Conservation (phyloP, 92 coral and sea anemone genomes). For the Umimayanthus kanabou region DNA sequence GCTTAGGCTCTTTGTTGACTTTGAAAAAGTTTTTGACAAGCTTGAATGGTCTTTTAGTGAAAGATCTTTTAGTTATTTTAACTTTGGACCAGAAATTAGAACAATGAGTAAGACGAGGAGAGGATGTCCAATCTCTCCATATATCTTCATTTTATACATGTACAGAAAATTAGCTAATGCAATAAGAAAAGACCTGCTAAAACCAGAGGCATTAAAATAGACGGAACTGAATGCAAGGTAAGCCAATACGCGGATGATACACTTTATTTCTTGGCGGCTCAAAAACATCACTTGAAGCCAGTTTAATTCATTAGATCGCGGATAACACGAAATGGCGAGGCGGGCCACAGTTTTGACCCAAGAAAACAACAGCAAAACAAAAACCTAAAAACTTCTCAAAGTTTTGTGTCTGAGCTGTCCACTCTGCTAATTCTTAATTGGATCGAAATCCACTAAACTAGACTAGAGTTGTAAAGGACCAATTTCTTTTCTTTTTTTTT, state of each 20-base stretch:
- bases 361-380: too few relatives aligned
- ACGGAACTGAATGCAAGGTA: constrained; percentile 32
- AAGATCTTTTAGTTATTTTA: not conserved
- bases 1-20: not conserved
- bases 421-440: too few relatives aligned
- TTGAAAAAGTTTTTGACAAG: too few relatives aligned
- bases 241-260: not conserved
- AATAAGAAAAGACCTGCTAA: constrained; percentile 2
- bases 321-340: not conserved
- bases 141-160: constrained; percentile 23
- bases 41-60: constrained; percentile 36
- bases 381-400: too few relatives aligned
- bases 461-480: too few relatives aligned
- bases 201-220: not conserved
- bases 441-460: too few relatives aligned
- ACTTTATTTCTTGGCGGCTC: too few relatives aligned
- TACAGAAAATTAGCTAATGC: constrained; percentile 28
- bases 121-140: constrained; percentile 31
- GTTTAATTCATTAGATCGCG: not conserved
- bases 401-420: too few relatives aligned
- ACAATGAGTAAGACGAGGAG: not conserved
- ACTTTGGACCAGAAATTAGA: constrained; percentile 15
- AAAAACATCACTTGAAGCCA: not conserved
- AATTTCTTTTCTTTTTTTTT: too few relatives aligned
- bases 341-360: too few relatives aligned